Evolutionary conservation across 1,140 invertebrate genomes (phyloP), one percentile per base, ranked within the genome.

Genomic region (Teleopsis dalmanni): DNA sequence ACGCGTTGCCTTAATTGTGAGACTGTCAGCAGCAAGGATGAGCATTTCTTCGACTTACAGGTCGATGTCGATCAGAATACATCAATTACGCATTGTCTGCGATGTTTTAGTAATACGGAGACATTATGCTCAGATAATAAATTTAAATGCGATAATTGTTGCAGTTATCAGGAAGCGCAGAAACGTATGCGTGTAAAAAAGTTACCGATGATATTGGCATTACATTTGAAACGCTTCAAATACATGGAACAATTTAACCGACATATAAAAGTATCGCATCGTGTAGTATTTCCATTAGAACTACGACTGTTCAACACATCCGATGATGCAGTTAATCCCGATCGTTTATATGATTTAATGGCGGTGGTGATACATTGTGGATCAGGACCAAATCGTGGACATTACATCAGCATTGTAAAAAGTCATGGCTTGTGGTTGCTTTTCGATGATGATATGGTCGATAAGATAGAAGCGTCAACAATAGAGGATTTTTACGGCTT

Each of bases 401-500:
- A 99, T 75, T 99, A 99, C 74, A 99, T 99, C 73, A 97, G 91
- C 70, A 95, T 99, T 73, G 96, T 99, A 22, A 99, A 99, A 75
- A 96, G 92, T 71, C 92, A 98, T 75, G 93, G 95, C 25, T 94
- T 97, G 72, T 99, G 96, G 97, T 77, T 99, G 53, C 80, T 99
- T 2, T 99, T 99, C 78, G 97, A 99, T 74, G 96, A 99, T 76
- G 97, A 99, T 72, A 93, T 98, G 83, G 96, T 99, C 49, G 95
- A 99, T 80, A 98, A 98, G 88, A 98, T 99, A 60, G 95, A 99
- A 70, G 90, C 94, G 19, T 93, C 93, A 47, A 86, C 94, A 50
- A 98, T 99, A 74, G 96, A 99, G 80, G 96, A 99, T 72, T 99
- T 99, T 75, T 99, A 96, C 75, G 97, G 97, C 57, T 81, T 99